Base-by-base conservation (phyloP, 1,140 invertebrate genomes). In the Elysia chlorotica region DNA sequence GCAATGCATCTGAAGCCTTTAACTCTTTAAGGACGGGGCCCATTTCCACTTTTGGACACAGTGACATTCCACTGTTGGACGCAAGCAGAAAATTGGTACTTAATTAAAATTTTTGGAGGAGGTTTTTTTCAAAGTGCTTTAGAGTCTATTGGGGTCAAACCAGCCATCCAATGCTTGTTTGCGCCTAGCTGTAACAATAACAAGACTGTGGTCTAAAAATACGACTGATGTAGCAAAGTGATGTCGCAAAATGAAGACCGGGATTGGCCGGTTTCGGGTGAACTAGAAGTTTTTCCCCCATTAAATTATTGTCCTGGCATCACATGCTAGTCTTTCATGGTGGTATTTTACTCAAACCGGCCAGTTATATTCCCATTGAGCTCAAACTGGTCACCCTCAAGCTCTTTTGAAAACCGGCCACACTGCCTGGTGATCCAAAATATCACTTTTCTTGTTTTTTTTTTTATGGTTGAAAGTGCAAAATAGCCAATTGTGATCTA, bases 361-460 rank as follows among this genome's bases (percentile, higher is more conserved):
- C 56, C 56, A 59, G 6, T 23, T 28, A 17, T 30, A 10, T 17
- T 25, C 6, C 56, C 56, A 17, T 59, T 30, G 56, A 23, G 17
- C 56, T 30, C 56, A 19, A 23, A 59, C 56, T 30, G 56, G 28
- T 25, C 56, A 59, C 6, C 17, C 19, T 10, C 25, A 6, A 10
- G 28, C 56, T 30, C 56, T n/a, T 48, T 48, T n/a, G n/a, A n/a
- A 48, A 48, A 59, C 56, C 56, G 56, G 28, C 56, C 56, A 59
- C 17, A 6, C 10, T 19, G 6, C 56, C 6, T 23, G 56, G 41
- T 48, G 41, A 48, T 17, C 6, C 6, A 19, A 30, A 59, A 59
- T 59, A 59, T 28, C 28, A 59, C 25, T 59, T 30, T 59, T n/a
- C 41, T 48, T 48, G 10, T 10, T 48, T 48, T 48, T n/a, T n/a